A percentile compares a stretch with the other conserved stretches of the same genome.
phyloP scores from a whole-genome alignment of 2,797 vertebrate genomes.

The Xenentodon cancila region DNA sequence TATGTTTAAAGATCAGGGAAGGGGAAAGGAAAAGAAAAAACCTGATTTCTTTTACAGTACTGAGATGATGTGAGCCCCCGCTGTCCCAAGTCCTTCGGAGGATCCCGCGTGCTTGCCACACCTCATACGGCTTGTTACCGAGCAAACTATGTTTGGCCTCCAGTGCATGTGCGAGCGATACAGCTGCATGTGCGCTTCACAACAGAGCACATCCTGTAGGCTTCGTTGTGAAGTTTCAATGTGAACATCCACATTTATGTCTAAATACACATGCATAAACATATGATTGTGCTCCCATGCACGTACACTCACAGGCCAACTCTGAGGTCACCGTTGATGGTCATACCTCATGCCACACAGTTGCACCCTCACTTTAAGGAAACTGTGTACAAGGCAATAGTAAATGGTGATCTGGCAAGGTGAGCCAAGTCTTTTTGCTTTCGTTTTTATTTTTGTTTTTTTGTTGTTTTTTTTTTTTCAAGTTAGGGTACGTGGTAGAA shows the following conservation, averaged over 20 bases:
- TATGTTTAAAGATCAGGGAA: too few relatives aligned
- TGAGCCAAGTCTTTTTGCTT: constrained; percentile 31
- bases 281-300: constrained; percentile 37
- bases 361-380: constrained; percentile 83
- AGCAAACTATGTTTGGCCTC: constrained; percentile 32
- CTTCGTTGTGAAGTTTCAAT: too few relatives aligned
- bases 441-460: constrained; percentile 21
- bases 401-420: constrained; percentile 73
- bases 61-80: constrained; percentile 59
- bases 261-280: constrained; percentile 15
- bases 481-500: constrained; percentile 18
- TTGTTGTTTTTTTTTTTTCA: constrained; percentile 15
- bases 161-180: constrained; percentile 16
- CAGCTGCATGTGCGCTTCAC: constrained; percentile 17
- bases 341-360: constrained; percentile 62
- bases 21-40: too few relatives aligned
- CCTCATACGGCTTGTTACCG: constrained; percentile 60
- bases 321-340: constrained; percentile 63
- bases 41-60: constrained; percentile 36
- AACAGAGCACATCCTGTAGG: neutral
- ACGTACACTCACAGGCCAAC: constrained; percentile 31
- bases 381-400: constrained; percentile 84
- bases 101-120: constrained; percentile 68
- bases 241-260: neutral
- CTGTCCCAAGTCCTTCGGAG: constrained; percentile 64